Percentiles rank a stretch among this genome's conserved stretches.
phyloP scores from a whole-genome alignment of 2,797 vertebrate species.

The Sebastes jordani region DNA sequence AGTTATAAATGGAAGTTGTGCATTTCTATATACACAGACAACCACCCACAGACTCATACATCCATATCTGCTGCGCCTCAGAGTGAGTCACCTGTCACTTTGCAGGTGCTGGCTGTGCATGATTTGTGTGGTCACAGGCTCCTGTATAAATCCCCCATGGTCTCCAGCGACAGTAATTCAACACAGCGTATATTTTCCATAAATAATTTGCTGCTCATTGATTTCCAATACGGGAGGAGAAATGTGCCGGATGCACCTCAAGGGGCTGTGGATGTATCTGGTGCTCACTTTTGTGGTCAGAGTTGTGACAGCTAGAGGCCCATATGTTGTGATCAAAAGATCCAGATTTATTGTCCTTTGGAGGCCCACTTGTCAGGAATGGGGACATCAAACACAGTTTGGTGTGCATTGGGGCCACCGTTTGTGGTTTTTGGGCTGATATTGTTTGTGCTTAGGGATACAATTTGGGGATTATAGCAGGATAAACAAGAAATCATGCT shows the following conservation, averaged over 20 bases:
- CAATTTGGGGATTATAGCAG: background rate
- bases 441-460: background rate
- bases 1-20: slow-evolving; percentile 60
- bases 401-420: background rate
- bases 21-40: slow-evolving; percentile 44
- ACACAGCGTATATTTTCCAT: slow-evolving; percentile 85
- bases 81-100: slow-evolving; percentile 73
- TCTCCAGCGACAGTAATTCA: slow-evolving; percentile 83
- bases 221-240: slow-evolving; percentile 84
- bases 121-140: slow-evolving; percentile 80
- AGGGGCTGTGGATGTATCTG: slow-evolving; percentile 83
- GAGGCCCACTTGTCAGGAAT: slow-evolving; percentile 66
- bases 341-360: slow-evolving; percentile 72
- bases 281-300: slow-evolving; percentile 84
- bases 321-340: slow-evolving; percentile 84
- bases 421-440: background rate
- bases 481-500: background rate
- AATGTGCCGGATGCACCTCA: slow-evolving; percentile 81
- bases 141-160: slow-evolving; percentile 83
- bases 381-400: slow-evolving; percentile 51
- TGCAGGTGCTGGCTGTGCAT: slow-evolving; percentile 70
- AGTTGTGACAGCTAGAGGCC: slow-evolving; percentile 83
- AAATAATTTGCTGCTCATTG: slow-evolving; percentile 87
- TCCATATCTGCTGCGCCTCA: slow-evolving; percentile 46
- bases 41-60: slow-evolving; percentile 37